Conservation (phyloP, 2,113 vertebrate species). For the Tenrec ecaudatus region DNA sequence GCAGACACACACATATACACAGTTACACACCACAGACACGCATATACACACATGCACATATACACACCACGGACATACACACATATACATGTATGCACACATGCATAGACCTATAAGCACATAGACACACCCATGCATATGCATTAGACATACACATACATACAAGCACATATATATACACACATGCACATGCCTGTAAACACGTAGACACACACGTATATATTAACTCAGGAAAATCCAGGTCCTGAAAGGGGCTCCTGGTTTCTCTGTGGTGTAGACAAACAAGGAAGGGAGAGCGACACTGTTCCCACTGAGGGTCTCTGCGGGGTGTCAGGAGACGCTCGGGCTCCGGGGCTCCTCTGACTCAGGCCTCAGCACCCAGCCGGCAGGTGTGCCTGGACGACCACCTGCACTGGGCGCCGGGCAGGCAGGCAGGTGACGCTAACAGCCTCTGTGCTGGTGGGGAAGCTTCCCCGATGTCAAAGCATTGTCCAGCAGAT, state of each 20-base stretch:
- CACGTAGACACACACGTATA: too few relatives aligned
- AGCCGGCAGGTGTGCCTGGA: background rate
- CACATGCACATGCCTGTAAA: too few relatives aligned
- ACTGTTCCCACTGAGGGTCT: background rate
- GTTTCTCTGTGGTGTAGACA: background rate
- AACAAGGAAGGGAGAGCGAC: conserved; percentile 55
- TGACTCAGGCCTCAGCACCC: background rate
- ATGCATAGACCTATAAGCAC: too few relatives aligned
- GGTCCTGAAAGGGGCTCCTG: conserved; percentile 55
- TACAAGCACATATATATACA: too few relatives aligned
- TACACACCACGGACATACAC: too few relatives aligned
- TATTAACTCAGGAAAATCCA: too few relatives aligned
- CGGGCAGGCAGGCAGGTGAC: background rate
- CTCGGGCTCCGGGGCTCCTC: background rate
- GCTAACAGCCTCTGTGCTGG: background rate
- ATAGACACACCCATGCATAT: too few relatives aligned
- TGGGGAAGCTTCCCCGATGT: background rate
- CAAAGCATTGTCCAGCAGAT: background rate
- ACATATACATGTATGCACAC: too few relatives aligned
- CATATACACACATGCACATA: too few relatives aligned
- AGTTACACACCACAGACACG: too few relatives aligned
- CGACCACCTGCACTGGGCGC: background rate
- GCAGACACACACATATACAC: too few relatives aligned
- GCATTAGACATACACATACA: too few relatives aligned
- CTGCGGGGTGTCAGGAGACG: background rate